These are phyloP conservation scores for Iselma pallidipennis DNA, from an alignment of 2,888 invertebrate species.

Conservation along the genomic window DNA sequence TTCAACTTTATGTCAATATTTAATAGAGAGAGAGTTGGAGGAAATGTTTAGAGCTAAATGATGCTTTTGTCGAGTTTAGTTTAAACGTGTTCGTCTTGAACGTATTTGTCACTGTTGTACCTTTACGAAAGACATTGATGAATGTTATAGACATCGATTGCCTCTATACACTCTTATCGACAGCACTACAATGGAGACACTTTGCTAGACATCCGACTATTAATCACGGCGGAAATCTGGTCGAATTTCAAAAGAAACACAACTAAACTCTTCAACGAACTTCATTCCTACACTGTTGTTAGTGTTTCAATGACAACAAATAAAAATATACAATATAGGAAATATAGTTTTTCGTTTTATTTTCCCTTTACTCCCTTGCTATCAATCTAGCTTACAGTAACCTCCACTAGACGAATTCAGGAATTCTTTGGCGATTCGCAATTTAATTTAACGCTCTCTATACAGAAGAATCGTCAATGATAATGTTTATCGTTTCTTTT, in stretches of 20 bases:
- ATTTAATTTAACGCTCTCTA: constrained; percentile 1
- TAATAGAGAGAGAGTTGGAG: too few species aligned
- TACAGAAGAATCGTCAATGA: not conserved
- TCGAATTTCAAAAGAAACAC: not conserved
- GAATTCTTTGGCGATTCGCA: constrained; percentile 5
- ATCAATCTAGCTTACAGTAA: constrained; percentile 9
- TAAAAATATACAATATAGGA: not conserved
- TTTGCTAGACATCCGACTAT: constrained; percentile 21
- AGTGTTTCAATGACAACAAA: not conserved
- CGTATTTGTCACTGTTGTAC: constrained; percentile 26
- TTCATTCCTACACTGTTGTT: not conserved
- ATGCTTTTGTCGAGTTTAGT: not conserved
- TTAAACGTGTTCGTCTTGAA: constrained; percentile 7
- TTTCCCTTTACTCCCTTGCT: not conserved
- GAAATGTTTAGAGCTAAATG: too few species aligned
- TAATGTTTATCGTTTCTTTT: not conserved
- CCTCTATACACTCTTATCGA: constrained; percentile 23
- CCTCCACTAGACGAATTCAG: not conserved
- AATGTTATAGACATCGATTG: constrained; percentile 26
- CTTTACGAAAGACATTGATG: constrained; percentile 22
- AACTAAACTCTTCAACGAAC: not conserved
- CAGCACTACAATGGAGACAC: constrained; percentile 26
- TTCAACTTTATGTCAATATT: not conserved
- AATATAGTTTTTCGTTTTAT: not conserved
- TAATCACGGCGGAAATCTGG: constrained; percentile 23